Percentiles rank a stretch among this genome's conserved stretches.
Evolutionary conservation across 2,797 vertebrate genomes (phyloP).

Genomic region (Eurystomus glaucurus): DNA sequence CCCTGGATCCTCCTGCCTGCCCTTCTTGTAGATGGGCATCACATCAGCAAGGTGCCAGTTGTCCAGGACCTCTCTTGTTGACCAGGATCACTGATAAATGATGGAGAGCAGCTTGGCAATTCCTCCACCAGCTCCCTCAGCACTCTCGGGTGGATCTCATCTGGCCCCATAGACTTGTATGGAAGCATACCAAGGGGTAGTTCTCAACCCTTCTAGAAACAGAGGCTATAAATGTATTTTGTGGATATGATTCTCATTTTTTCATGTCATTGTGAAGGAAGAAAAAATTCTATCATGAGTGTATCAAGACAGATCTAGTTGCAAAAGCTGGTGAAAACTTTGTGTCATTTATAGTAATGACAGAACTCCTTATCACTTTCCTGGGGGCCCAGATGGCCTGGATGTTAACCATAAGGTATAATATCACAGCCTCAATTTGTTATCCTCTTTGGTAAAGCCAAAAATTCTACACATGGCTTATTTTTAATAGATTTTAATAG

Average conservation of each 20-base stretch:
- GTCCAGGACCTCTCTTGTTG: no score
- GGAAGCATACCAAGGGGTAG: background rate
- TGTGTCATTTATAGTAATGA: background rate
- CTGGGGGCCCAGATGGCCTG: background rate
- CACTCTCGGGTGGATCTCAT: no score
- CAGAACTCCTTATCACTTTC: background rate
- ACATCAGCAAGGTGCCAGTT: no score
- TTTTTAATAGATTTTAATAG: constrained; percentile 42
- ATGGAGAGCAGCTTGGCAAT: no score
- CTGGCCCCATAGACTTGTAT: no score
- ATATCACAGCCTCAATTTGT: constrained; percentile 15
- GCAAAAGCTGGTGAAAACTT: constrained; percentile 19
- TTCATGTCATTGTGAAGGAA: background rate
- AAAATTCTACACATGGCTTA: background rate
- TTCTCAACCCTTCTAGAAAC: background rate
- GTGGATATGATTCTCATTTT: background rate
- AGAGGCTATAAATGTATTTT: background rate
- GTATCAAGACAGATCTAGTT: constrained; percentile 5
- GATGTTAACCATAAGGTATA: background rate
- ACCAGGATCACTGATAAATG: no score
- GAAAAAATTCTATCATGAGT: background rate
- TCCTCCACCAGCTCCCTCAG: no score
- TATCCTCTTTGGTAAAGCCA: constrained; percentile 7
- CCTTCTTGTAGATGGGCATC: no score
- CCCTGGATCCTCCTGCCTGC: no score